Conservation (phyloP, 2,888 invertebrate genomes). For the Dascillus cervinus region DNA sequence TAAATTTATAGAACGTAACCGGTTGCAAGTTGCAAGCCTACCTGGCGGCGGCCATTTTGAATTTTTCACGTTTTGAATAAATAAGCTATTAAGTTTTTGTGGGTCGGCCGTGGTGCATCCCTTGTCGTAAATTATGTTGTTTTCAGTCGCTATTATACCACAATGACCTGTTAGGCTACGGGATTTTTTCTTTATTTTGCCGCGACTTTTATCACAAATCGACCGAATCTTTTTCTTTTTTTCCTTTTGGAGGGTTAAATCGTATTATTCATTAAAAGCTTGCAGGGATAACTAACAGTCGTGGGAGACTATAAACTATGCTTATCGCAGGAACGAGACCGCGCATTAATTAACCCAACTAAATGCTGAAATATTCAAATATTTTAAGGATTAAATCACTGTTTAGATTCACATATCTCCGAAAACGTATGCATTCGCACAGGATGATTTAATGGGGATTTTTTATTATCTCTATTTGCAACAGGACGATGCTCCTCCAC, state of each 20-base stretch:
- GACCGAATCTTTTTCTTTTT: no score
- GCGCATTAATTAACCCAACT: conserved; percentile 37
- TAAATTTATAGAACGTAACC: conserved; percentile 16
- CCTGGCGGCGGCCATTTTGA: conserved; percentile 41
- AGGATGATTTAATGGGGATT: no score
- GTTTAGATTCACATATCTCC: conserved; percentile 32
- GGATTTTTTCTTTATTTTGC: conserved; percentile 5
- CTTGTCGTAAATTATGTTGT: conserved; percentile 44
- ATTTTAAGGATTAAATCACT: conserved; percentile 27
- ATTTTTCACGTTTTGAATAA: conserved; percentile 46
- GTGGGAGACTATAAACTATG: conserved; percentile 28
- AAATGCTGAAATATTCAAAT: conserved; percentile 33
- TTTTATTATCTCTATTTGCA: no score
- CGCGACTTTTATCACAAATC: no score
- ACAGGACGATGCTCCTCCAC: no score
- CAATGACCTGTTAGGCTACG: conserved; percentile 17
- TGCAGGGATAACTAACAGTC: conserved; percentile 16
- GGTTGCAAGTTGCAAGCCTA: conserved; percentile 26
- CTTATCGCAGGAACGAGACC: conserved; percentile 35
- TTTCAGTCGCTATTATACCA: conserved; percentile 31
- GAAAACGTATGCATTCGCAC: conserved; percentile 35
- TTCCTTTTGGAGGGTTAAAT: no score
- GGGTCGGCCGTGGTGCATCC: conserved; percentile 37
- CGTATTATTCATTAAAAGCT: conserved; percentile 14
- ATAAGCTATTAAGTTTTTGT: conserved; percentile 46